These are phyloP conservation scores for Apantesis nais DNA, from an alignment of 2,888 invertebrate genomes.

Conservation along the genomic window DNA sequence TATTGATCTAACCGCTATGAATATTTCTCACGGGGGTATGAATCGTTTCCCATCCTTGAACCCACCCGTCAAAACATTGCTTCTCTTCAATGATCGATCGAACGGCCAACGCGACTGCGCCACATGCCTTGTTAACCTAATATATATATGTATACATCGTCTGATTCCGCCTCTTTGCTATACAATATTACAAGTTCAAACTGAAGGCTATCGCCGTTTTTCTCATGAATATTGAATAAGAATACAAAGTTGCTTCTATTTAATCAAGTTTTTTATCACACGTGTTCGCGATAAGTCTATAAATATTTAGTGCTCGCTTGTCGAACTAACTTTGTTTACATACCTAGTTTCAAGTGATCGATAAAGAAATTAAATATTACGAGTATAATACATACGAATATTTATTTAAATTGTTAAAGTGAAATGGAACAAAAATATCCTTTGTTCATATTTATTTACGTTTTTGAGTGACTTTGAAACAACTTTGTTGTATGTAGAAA, in stretches of 20 bases:
- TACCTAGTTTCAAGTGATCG: background rate
- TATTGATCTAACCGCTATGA: background rate
- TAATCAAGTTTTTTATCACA: slow-evolving; percentile 27
- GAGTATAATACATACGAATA: background rate
- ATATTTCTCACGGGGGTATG: background rate
- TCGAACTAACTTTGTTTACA: slow-evolving; percentile 1
- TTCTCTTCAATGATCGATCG: background rate
- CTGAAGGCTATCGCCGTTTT: slow-evolving; percentile 18
- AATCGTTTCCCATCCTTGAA: background rate
- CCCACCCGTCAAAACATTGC: background rate
- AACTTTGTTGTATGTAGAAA: background rate
- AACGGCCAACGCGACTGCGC: background rate
- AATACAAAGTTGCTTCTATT: slow-evolving; percentile 26
- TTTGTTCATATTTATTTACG: background rate
- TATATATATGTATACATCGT: background rate
- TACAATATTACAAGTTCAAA: background rate
- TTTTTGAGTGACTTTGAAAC: background rate
- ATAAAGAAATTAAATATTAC: background rate
- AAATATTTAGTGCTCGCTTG: slow-evolving; percentile 30
- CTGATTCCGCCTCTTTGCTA: slow-evolving; percentile 2
- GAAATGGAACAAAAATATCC: background rate
- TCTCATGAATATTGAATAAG: slow-evolving; percentile 34
- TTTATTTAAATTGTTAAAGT: background rate
- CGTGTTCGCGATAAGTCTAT: slow-evolving; percentile 25
- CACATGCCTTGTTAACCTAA: background rate